These are phyloP conservation scores for Saturnia japonica DNA, from an alignment of 2,888 invertebrate genomes.

Conservation along the genomic window DNA sequence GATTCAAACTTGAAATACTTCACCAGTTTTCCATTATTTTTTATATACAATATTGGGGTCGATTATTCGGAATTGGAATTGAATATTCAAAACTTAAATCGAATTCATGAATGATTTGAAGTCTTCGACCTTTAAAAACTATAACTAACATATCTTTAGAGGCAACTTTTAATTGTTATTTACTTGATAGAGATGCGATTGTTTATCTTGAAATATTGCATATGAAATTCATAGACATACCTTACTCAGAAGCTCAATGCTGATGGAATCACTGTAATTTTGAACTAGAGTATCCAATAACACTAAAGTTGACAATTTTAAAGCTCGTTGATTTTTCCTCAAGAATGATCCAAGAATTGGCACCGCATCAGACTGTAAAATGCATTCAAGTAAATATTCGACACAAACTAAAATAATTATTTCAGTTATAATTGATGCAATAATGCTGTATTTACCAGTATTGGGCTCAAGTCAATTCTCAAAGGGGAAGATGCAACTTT, in stretches of 20 bases:
- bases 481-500: constrained; percentile 96
- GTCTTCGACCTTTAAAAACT: no score
- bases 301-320: constrained; percentile 94
- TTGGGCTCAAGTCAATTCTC: constrained; percentile 90
- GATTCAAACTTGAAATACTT: no score
- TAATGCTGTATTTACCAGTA: constrained; percentile 82
- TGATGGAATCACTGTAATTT: constrained; percentile 89
- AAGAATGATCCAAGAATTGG: constrained; percentile 96
- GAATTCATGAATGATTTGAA: no score
- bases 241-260: constrained; percentile 87
- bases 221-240: constrained; percentile 52
- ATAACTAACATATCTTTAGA: no score
- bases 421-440: background rate
- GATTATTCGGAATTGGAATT: no score
- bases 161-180: no score
- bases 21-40: no score
- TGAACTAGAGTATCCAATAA: constrained; percentile 94
- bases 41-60: no score
- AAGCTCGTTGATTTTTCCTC: constrained; percentile 96
- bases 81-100: no score
- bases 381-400: background rate
- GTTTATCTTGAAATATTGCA: background rate
- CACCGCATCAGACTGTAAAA: constrained; percentile 88
- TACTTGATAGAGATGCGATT: background rate
- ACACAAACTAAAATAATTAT: constrained; percentile 11